A percentile compares a stretch with the other conserved stretches of the same genome.
Conservation (phyloP, 2,888 invertebrate species). For the Amblyteles armatorius region DNA sequence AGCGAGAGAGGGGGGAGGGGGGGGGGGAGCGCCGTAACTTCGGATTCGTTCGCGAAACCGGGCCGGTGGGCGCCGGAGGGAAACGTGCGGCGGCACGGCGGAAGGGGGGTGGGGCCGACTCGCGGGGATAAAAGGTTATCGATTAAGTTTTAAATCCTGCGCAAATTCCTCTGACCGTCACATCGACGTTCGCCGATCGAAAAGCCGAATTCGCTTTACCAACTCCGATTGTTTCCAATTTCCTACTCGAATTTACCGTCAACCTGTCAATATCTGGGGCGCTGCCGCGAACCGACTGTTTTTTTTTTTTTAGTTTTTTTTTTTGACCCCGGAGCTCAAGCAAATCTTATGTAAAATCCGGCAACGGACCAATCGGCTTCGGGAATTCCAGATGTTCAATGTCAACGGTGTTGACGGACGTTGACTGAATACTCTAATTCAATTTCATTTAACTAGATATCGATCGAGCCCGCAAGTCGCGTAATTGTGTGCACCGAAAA, state of each 20-base stretch:
- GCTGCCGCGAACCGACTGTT: too few species aligned
- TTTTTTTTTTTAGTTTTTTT: too few species aligned
- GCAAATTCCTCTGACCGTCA: conserved; percentile 63
- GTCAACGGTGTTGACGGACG: too few species aligned
- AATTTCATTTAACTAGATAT: too few species aligned
- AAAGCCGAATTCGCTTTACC: conserved; percentile 53
- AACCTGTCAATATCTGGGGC: too few species aligned
- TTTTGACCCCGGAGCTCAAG: too few species aligned
- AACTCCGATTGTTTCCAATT: too few species aligned
- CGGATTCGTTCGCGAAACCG: conserved; percentile 6
- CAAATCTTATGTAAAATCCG: too few species aligned
- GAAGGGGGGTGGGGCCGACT: conserved; percentile 39
- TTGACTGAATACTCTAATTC: too few species aligned
- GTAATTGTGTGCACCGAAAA: background rate
- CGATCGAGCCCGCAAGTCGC: background rate
- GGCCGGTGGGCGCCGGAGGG: background rate
- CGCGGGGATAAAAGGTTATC: conserved; percentile 65
- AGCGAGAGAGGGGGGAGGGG: conserved; percentile 10
- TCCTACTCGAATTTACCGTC: too few species aligned
- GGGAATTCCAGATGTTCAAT: too few species aligned
- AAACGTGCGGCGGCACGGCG: conserved; percentile 33
- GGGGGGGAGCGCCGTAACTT: conserved; percentile 17
- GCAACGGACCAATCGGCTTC: too few species aligned
- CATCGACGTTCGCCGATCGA: conserved; percentile 65
- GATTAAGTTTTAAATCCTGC: conserved; percentile 68